phyloP scores from a whole-genome alignment of 2,113 vertebrate species.

The Conger conger region DNA sequence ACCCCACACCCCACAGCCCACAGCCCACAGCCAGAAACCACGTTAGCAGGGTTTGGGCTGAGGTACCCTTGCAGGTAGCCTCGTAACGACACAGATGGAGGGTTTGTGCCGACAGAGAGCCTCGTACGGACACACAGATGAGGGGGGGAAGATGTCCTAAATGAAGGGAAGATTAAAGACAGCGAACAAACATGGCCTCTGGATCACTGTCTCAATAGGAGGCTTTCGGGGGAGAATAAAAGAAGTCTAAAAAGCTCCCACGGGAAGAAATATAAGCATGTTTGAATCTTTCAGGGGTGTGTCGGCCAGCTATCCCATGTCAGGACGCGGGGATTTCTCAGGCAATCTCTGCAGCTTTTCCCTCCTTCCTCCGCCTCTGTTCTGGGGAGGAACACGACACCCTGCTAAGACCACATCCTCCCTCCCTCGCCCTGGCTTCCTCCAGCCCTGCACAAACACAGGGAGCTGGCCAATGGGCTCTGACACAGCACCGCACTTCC shows the following conservation, averaged over 20 bases:
- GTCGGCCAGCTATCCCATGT: neutral
- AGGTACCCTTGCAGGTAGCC: too few species aligned
- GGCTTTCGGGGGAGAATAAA: neutral
- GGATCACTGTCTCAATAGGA: neutral
- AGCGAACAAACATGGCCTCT: neutral
- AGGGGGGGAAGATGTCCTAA: neutral
- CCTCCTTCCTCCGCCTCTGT: neutral
- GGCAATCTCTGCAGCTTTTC: neutral
- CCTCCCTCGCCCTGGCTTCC: neutral
- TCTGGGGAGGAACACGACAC: conserved; percentile 3
- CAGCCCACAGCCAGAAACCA: too few species aligned
- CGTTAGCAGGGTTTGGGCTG: too few species aligned
- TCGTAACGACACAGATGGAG: too few species aligned
- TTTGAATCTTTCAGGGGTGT: neutral
- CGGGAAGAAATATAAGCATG: neutral
- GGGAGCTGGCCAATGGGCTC: neutral
- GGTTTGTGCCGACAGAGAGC: too few species aligned
- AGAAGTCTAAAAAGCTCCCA: neutral
- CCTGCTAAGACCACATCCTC: conserved; percentile 1
- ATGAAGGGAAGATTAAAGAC: neutral
- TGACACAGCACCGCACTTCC: neutral
- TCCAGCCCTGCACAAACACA: neutral
- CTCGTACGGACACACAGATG: too few species aligned
- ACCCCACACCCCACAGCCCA: too few species aligned
- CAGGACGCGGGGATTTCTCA: neutral